Percentiles rank a stretch among this genome's conserved stretches.
Conservation (phyloP, 2,113 vertebrate species). For the Chelonoidis abingdonii region DNA sequence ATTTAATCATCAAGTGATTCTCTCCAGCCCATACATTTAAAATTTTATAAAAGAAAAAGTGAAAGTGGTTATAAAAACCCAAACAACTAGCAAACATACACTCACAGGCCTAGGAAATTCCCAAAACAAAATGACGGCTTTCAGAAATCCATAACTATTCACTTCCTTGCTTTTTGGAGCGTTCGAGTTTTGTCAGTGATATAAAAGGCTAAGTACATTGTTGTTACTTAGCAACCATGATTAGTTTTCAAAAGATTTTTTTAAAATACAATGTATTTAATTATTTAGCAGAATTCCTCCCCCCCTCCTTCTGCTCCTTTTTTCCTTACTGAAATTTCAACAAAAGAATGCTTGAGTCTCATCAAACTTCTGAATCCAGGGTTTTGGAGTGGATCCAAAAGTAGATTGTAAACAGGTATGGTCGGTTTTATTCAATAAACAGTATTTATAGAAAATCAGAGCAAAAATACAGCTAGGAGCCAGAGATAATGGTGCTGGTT, state of each 20-base stretch:
- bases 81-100: neutral
- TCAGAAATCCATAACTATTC: slow-evolving; percentile 7
- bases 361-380: neutral
- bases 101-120: slow-evolving; percentile 19
- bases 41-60: neutral
- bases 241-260: slow-evolving; percentile 40
- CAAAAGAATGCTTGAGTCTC: neutral
- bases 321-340: slow-evolving; percentile 13
- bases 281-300: neutral
- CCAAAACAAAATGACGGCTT: neutral
- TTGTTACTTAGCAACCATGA: slow-evolving; percentile 68
- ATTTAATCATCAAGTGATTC: slow-evolving; percentile 17
- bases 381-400: neutral
- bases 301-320: neutral
- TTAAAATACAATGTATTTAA: slow-evolving; percentile 34
- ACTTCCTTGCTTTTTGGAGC: slow-evolving; percentile 29
- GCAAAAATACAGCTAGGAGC: neutral
- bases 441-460: slow-evolving; percentile 12
- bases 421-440: neutral
- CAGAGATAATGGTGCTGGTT: neutral
- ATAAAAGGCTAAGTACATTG: slow-evolving; percentile 56
- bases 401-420: neutral
- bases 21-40: neutral
- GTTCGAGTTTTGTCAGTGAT: slow-evolving; percentile 38
- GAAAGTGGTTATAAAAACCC: neutral